Conservation (phyloP, 2,888 invertebrate species). For the Sinohyriopsis cumingii region DNA sequence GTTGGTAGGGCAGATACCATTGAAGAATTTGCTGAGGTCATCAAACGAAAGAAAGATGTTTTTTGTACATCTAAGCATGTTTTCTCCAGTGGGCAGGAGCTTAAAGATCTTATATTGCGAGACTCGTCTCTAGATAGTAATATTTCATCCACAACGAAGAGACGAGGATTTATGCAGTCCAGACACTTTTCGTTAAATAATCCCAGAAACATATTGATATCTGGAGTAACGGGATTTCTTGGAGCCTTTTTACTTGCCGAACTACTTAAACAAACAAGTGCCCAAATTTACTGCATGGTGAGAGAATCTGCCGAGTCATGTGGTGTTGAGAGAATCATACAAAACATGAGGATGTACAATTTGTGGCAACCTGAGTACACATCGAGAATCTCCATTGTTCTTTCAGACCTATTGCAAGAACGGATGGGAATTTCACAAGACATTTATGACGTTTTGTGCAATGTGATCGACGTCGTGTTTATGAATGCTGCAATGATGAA, state of each 20-base stretch:
- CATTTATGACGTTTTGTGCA: conserved; percentile 43
- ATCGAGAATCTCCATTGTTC: conserved; percentile 42
- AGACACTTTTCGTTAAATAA: conserved; percentile 21
- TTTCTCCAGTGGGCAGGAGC: conserved; percentile 22
- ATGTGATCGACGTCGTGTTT: conserved; percentile 45
- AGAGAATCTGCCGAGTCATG: conserved; percentile 44
- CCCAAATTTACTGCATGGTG: conserved; percentile 53
- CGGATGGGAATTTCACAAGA: conserved; percentile 47
- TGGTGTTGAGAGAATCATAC: conserved; percentile 46
- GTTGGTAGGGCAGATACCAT: conserved; percentile 48
- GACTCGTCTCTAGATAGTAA: conserved; percentile 37
- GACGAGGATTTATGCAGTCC: conserved; percentile 34
- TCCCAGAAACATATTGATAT: conserved; percentile 44
- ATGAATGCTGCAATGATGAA: conserved; percentile 57
- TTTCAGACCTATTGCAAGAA: conserved; percentile 47
- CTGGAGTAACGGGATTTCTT: conserved; percentile 53
- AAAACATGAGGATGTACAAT: conserved; percentile 47
- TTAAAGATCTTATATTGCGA: conserved; percentile 34
- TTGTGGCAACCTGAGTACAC: conserved; percentile 48
- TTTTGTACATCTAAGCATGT: conserved; percentile 17
- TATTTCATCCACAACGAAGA: conserved; percentile 23
- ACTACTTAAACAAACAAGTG: conserved; percentile 43
- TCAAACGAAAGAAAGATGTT: conserved; percentile 35
- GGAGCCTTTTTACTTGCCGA: conserved; percentile 49
- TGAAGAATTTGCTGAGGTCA: conserved; percentile 46